Conservation (phyloP, 2,797 vertebrate species). For the Mormyrus proboscirostris region DNA sequence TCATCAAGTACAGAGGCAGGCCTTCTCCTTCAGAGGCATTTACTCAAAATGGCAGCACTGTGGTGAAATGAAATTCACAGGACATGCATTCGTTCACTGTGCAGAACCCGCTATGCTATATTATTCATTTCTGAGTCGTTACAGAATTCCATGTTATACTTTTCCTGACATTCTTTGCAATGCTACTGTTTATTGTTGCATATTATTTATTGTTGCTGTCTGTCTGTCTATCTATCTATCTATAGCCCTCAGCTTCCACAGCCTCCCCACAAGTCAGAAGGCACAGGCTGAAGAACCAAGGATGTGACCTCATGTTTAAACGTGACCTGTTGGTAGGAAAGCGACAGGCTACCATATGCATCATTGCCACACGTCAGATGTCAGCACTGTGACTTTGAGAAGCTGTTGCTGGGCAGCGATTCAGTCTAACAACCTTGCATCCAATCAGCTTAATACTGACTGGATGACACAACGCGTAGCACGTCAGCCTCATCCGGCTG, state of each 20-base stretch:
- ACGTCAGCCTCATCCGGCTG: not conserved
- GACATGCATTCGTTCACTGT: not conserved
- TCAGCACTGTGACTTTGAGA: slow-evolving; percentile 32
- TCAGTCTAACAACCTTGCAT: slow-evolving; percentile 46
- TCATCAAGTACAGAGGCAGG: not conserved
- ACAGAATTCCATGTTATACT: not conserved
- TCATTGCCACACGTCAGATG: slow-evolving; percentile 44
- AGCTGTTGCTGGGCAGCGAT: slow-evolving; percentile 36
- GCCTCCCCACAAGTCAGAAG: not conserved
- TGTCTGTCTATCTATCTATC: not conserved
- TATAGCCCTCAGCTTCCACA: not conserved
- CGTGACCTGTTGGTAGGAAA: slow-evolving; percentile 49
- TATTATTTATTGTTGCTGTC: not conserved
- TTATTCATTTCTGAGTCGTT: not conserved
- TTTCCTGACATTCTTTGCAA: not conserved
- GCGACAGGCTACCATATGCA: slow-evolving; percentile 30
- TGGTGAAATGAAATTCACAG: not conserved
- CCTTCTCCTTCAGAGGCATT: not conserved
- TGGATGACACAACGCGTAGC: not conserved
- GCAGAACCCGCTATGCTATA: not conserved
- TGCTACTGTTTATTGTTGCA: not conserved
- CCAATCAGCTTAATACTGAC: slow-evolving; percentile 40
- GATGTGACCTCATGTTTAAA: not conserved
- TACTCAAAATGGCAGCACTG: not conserved
- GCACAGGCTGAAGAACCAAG: not conserved